Evolutionary conservation across 2,797 vertebrate species (phyloP).

Genomic region (Sebastes elongatus): DNA sequence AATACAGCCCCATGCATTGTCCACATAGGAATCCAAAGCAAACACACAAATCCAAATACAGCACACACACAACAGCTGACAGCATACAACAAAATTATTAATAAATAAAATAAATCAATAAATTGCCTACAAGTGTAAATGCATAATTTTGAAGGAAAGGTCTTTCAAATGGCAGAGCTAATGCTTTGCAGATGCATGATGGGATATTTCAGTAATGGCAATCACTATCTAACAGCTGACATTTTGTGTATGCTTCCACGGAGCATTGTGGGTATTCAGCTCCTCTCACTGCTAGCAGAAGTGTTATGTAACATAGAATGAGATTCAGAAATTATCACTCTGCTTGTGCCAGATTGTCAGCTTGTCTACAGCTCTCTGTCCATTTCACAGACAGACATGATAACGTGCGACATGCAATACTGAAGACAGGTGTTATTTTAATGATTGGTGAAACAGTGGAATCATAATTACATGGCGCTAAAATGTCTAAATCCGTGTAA

Average conservation of each 20-base stretch:
- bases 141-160: neutral
- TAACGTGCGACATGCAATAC: neutral
- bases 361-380: constrained; percentile 28
- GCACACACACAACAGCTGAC: neutral
- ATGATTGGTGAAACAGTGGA: neutral
- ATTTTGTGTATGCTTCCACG: constrained; percentile 42
- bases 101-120: neutral
- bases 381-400: constrained; percentile 1
- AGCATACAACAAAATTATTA: neutral
- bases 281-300: constrained; percentile 23
- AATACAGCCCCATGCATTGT: neutral
- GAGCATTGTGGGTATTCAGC: constrained; percentile 28
- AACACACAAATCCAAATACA: neutral
- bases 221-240: constrained; percentile 28
- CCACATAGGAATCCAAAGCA: neutral
- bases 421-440: neutral
- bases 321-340: constrained; percentile 50
- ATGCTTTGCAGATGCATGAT: constrained; percentile 24
- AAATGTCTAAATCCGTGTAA: neutral
- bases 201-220: constrained; percentile 36
- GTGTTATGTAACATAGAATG: constrained; percentile 36
- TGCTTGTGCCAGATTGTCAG: constrained; percentile 35
- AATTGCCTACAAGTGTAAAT: neutral
- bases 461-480: neutral
- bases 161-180: constrained; percentile 1